These are phyloP conservation scores for Apamea sordens DNA, from an alignment of 2,888 invertebrate species.

Conservation along the genomic window DNA sequence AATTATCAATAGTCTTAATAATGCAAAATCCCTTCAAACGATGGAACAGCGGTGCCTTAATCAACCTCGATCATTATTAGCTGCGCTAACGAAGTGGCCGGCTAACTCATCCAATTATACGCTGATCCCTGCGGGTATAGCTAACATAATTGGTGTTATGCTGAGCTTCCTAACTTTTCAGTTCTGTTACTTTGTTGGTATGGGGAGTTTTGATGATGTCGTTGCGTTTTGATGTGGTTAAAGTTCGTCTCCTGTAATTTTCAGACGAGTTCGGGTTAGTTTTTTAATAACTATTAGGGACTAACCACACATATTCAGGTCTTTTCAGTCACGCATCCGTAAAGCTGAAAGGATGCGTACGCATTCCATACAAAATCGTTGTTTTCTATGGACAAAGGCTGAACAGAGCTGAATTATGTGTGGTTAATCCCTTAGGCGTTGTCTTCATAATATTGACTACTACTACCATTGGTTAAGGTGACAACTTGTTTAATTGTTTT, in stretches of 20 bases:
- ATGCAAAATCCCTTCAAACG: constrained; percentile 34
- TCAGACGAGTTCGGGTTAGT: background rate
- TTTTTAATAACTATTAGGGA: background rate
- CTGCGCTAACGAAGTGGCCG: constrained; percentile 65
- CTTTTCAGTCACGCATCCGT: too few relatives aligned
- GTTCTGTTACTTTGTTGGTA: constrained; percentile 29
- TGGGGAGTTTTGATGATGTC: constrained; percentile 13
- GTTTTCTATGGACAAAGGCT: too few relatives aligned
- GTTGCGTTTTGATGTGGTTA: constrained; percentile 4
- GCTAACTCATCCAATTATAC: constrained; percentile 66
- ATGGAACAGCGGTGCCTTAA: constrained; percentile 28
- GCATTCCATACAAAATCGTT: too few relatives aligned
- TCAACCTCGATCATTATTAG: constrained; percentile 63
- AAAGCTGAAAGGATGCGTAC: too few relatives aligned
- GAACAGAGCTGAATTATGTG: too few relatives aligned
- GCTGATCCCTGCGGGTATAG: constrained; percentile 56
- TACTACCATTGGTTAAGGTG: background rate
- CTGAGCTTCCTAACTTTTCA: constrained; percentile 49
- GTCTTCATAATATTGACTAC: background rate
- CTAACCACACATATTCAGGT: too few relatives aligned
- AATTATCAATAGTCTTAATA: constrained; percentile 40
- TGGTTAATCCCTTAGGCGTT: too few relatives aligned
- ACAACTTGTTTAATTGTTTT: background rate
- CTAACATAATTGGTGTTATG: constrained; percentile 57
- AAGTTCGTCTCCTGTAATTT: background rate